Percentiles rank a stretch among this genome's conserved stretches.
phyloP scores from a whole-genome alignment of 2,113 vertebrate species.

The Plectropomus leopardus region DNA sequence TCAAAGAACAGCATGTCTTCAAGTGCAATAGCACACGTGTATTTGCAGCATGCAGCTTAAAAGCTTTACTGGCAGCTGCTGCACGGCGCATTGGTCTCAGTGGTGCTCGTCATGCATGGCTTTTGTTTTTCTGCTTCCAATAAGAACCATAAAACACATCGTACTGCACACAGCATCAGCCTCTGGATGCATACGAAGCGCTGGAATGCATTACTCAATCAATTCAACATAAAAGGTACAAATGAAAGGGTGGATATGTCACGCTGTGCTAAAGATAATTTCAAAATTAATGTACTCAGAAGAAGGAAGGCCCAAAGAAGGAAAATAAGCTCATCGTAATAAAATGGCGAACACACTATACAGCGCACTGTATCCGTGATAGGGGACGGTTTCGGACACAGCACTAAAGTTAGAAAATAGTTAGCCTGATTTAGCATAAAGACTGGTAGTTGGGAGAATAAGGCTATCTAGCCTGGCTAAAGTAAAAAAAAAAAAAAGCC shows the following conservation, averaged over 20 bases:
- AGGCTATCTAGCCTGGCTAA: too few relatives aligned
- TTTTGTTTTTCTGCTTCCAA: conserved; percentile 47
- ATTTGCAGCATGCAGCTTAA: conserved; percentile 14
- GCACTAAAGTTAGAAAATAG: too few relatives aligned
- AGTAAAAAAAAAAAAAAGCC: too few relatives aligned
- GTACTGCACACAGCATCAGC: background rate
- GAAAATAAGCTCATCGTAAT: background rate
- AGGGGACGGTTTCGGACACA: too few relatives aligned
- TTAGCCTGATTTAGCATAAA: too few relatives aligned
- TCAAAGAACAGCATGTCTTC: conserved; percentile 11
- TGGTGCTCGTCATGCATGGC: conserved; percentile 28
- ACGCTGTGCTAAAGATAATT: background rate
- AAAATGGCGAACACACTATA: too few relatives aligned
- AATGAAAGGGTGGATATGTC: background rate
- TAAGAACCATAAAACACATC: conserved; percentile 28
- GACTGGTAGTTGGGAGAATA: too few relatives aligned
- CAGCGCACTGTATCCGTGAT: too few relatives aligned
- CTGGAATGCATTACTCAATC: conserved; percentile 9
- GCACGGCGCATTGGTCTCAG: conserved; percentile 5
- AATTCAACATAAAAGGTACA: background rate
- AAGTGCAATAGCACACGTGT: background rate
- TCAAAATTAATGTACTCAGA: background rate
- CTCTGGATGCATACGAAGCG: background rate
- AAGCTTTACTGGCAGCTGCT: conserved; percentile 45
- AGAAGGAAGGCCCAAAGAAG: background rate